A percentile compares a stretch with the other conserved stretches of the same genome.
phyloP scores from a whole-genome alignment of 2,113 vertebrate genomes.

The Acinonyx jubatus region DNA sequence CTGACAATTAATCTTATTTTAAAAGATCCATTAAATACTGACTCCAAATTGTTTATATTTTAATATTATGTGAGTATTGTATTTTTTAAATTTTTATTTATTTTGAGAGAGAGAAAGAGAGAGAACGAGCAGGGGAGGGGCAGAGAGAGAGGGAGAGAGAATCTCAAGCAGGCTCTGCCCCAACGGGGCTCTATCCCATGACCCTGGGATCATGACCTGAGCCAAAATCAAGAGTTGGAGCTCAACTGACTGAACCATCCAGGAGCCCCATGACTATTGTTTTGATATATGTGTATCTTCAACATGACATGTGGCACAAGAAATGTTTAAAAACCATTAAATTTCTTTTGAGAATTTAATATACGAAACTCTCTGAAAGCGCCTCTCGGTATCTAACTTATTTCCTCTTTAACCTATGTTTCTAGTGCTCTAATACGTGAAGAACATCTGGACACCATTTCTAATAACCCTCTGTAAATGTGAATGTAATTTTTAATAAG shows the following conservation, averaged over 20 bases:
- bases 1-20: not conserved
- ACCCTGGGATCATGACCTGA: too few relatives aligned
- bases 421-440: not conserved
- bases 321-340: not conserved
- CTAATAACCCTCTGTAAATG: not conserved
- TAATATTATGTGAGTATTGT: not conserved
- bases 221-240: too few relatives aligned
- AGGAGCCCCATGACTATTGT: not conserved
- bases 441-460: not conserved
- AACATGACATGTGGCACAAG: not conserved
- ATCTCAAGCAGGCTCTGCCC: too few relatives aligned
- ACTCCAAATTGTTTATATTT: not conserved
- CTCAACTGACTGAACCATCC: too few relatives aligned
- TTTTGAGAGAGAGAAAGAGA: too few relatives aligned
- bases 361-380: not conserved
- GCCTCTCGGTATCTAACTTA: not conserved
- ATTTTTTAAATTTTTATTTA: not conserved
- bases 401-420: not conserved
- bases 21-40: not conserved
- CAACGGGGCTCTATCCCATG: too few relatives aligned
- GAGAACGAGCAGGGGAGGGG: too few relatives aligned
- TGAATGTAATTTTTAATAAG: not conserved
- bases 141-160: too few relatives aligned
- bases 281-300: not conserved
- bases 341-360: conserved; percentile 1